These are phyloP conservation scores for Philaenus spumarius DNA, from an alignment of 1,140 invertebrate species.

Conservation along the genomic window DNA sequence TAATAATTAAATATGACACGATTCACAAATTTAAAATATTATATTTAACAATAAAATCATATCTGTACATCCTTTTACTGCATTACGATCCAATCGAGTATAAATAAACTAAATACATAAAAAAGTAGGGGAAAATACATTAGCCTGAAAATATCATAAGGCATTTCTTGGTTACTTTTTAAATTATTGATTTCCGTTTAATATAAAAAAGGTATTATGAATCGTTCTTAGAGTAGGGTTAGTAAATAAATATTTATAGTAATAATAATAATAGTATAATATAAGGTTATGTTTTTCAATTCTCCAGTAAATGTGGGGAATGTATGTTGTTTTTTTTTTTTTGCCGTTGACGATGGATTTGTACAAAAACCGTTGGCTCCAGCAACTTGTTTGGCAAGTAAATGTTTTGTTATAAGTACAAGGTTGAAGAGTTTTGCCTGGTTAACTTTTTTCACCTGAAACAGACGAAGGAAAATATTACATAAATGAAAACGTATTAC, in stretches of 20 bases:
- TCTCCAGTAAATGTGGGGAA: neutral
- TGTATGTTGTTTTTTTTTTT: neutral
- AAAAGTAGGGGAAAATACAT: neutral
- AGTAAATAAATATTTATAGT: neutral
- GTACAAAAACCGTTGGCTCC: too few species aligned
- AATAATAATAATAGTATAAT: neutral
- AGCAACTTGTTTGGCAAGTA: too few species aligned
- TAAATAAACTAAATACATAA: neutral
- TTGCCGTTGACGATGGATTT: neutral
- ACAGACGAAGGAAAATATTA: too few species aligned
- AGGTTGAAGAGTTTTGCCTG: too few species aligned
- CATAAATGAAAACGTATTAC: too few species aligned
- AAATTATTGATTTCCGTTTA: neutral
- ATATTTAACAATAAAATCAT: conserved; percentile 11
- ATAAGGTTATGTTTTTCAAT: neutral
- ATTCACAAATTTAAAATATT: conserved; percentile 12
- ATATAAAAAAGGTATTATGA: neutral
- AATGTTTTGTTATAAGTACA: too few species aligned
- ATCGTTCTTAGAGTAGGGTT: neutral
- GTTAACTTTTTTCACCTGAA: too few species aligned
- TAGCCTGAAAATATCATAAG: neutral
- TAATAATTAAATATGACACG: conserved; percentile 4
- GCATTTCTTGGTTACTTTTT: conserved; percentile 9
- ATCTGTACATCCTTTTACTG: conserved; percentile 1
- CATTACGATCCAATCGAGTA: neutral